Evolutionary conservation across 2,888 invertebrate genomes (phyloP).

Genomic region (Diachrysia chrysitis): DNA sequence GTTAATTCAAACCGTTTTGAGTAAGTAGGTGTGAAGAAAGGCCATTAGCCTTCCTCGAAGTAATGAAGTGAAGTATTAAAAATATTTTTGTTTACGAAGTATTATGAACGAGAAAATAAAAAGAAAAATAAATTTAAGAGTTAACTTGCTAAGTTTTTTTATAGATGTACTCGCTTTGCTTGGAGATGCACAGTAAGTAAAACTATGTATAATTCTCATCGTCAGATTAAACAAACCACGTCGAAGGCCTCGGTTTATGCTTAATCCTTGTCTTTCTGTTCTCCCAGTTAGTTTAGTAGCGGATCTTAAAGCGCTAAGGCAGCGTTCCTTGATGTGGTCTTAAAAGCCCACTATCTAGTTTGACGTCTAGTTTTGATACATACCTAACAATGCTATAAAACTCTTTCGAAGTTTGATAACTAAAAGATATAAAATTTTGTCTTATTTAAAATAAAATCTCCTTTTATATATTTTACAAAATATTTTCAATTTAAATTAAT

Average conservation of each 20-base stretch:
- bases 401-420: neutral
- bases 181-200: constrained; percentile 16
- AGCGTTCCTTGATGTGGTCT: constrained; percentile 21
- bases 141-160: constrained; percentile 23
- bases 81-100: constrained; percentile 36
- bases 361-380: constrained; percentile 18
- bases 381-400: constrained; percentile 7
- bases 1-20: neutral
- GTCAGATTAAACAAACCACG: constrained; percentile 37
- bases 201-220: too few species aligned
- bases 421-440: neutral
- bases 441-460: too few species aligned
- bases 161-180: neutral
- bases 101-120: neutral
- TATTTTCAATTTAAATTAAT: too few species aligned
- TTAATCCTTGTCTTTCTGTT: constrained; percentile 46
- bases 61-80: constrained; percentile 22
- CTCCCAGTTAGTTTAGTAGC: constrained; percentile 26
- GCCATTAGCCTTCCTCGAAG: neutral
- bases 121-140: neutral
- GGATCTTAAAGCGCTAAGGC: constrained; percentile 35
- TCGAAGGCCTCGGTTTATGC: constrained; percentile 34
- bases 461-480: too few species aligned
- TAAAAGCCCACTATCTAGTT: constrained; percentile 24
- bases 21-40: neutral